Evolutionary conservation across 2,888 invertebrate genomes (phyloP), one percentile per base, ranked within the genome.

Genomic region (Standfussiana lucernea): DNA sequence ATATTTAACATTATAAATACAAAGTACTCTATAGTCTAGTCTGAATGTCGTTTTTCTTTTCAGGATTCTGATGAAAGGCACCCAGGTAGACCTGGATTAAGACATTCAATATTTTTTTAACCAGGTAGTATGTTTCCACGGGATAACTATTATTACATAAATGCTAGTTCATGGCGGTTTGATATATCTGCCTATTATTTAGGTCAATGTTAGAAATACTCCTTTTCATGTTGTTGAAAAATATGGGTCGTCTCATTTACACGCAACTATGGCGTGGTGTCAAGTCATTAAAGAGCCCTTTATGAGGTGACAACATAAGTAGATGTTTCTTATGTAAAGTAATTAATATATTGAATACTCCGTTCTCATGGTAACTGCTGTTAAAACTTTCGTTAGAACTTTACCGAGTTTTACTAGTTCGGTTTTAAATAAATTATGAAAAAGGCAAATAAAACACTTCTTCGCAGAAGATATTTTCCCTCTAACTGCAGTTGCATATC

Each of bases 251-350:
- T 56, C 28, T n/a, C 65, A 66, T 80, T 47, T 53, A 67, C 65
- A 85, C 69, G 68, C 59, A 59, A 80, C 62, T 56, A 45, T 73
- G 5, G 72, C 72, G 61, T 73, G 70, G 53, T 37, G 32, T 66
- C 15, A 50, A 24, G 50, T 42, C 65, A 81, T 81, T 64, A 82
- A 84, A 40, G 8, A 35, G 28, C 8, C 42, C 1, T 82, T 74
- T 77, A 83, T 69, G 56, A 24, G 62, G 86, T 74, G 73, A 66
- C 56, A 69, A 77, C 59, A 82, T 62, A 72, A 66, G 28, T 37
- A 1, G 5, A 13, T 8, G 45, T 74, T 62, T n/a, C 47, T 69
- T 61, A 64, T 66, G 21, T 71, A 37, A 28, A 35, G 32, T 62
- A 50, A 68, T 79, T 71, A 79, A 66, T 79, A 62, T 72, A 24